Conservation (phyloP, 2,888 invertebrate species). For the Punctoribates punctum region DNA sequence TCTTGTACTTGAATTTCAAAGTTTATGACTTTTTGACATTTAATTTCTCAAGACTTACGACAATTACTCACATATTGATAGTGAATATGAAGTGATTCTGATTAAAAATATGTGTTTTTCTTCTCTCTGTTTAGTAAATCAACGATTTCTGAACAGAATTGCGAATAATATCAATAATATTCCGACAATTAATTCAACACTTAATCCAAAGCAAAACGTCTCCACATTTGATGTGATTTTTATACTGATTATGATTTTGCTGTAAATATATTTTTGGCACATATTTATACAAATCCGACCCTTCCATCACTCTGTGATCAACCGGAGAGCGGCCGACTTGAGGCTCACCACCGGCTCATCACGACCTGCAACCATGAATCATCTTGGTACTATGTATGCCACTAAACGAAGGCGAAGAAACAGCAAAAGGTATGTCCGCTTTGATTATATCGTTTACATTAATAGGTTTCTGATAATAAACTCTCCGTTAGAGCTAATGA, state of each 20-base stretch:
- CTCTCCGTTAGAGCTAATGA: neutral
- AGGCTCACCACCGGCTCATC: neutral
- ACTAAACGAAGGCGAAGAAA: constrained; percentile 90
- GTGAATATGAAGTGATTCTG: neutral
- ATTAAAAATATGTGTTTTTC: constrained; percentile 23
- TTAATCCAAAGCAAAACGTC: neutral
- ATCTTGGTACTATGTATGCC: constrained; percentile 92
- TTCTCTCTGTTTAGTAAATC: constrained; percentile 15
- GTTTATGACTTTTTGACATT: constrained; percentile 1
- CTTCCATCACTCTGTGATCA: constrained; percentile 6
- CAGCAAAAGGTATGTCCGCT: constrained; percentile 78
- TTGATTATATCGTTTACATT: neutral
- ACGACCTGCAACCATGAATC: constrained; percentile 58
- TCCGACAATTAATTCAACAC: neutral
- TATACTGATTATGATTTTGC: neutral
- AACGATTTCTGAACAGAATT: neutral
- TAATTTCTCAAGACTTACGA: neutral
- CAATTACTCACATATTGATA: neutral
- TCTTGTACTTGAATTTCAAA: neutral
- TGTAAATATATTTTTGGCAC: neutral
- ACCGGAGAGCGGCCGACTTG: neutral
- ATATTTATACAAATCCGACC: constrained; percentile 17
- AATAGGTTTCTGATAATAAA: neutral
- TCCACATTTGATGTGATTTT: neutral
- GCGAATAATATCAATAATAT: neutral